These are phyloP conservation scores for Drosophila pegasa DNA, from an alignment of 2,888 invertebrate species.

Conservation along the genomic window DNA sequence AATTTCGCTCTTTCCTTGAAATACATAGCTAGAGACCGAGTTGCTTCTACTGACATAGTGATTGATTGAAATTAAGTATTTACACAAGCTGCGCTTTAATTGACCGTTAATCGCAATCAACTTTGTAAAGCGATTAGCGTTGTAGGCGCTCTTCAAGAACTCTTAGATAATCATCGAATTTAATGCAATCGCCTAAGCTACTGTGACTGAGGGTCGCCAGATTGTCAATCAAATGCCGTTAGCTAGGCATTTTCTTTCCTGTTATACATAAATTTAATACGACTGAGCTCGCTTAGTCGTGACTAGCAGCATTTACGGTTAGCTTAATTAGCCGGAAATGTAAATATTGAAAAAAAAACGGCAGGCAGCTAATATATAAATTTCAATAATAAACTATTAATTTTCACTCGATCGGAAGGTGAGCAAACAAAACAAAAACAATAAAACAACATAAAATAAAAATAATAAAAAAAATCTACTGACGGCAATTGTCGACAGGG, in stretches of 20 bases:
- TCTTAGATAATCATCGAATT: too few relatives aligned
- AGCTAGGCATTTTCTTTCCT: slow-evolving; percentile 47
- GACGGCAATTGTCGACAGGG: slow-evolving; percentile 19
- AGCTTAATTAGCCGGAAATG: slow-evolving; percentile 71
- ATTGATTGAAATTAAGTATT: too few relatives aligned
- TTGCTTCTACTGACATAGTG: slow-evolving; percentile 45
- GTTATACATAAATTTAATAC: slow-evolving; percentile 41
- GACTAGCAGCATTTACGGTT: slow-evolving; percentile 56
- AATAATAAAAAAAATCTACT: slow-evolving; percentile 16
- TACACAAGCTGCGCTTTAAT: slow-evolving; percentile 8
- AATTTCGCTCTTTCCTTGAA: slow-evolving; percentile 26
- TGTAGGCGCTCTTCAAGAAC: background rate
- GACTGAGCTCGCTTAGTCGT: slow-evolving; percentile 43
- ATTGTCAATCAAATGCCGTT: slow-evolving; percentile 33
- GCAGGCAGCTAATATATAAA: slow-evolving; percentile 33
- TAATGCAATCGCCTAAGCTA: background rate
- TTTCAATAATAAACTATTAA: slow-evolving; percentile 37
- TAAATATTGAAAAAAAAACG: slow-evolving; percentile 44
- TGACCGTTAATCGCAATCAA: background rate
- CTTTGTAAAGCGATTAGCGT: background rate
- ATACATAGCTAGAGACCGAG: slow-evolving; percentile 49
- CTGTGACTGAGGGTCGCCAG: too few relatives aligned
- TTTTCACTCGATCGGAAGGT: slow-evolving; percentile 35
- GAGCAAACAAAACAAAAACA: slow-evolving; percentile 17
- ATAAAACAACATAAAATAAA: slow-evolving; percentile 8